Percentiles rank a stretch among this genome's conserved stretches.
Evolutionary conservation across 2,797 vertebrate genomes (phyloP).

Genomic region (Microchirus variegatus): DNA sequence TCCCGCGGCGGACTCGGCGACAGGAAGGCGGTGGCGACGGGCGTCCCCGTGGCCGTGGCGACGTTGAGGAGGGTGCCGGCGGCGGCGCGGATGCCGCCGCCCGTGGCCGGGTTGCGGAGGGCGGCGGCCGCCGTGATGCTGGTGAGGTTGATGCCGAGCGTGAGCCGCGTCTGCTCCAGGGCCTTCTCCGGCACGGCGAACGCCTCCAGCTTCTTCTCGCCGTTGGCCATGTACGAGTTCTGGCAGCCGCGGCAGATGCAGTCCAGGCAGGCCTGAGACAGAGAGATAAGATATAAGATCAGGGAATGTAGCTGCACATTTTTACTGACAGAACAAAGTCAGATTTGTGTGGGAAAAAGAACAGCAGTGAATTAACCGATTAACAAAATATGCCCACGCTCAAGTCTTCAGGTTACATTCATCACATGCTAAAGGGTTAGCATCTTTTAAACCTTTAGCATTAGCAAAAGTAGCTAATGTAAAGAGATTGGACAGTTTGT

Average conservation of each 20-base stretch:
- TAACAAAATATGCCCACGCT: no score
- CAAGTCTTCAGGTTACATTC: no score
- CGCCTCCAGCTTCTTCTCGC: constrained; percentile 99
- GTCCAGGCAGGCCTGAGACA: constrained; percentile 91
- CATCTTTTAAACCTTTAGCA: no score
- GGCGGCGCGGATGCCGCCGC: constrained; percentile 89
- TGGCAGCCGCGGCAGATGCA: constrained; percentile 99
- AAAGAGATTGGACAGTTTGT: no score
- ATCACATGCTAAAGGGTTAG: no score
- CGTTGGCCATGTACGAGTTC: constrained; percentile 99
- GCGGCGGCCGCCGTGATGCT: constrained; percentile 87
- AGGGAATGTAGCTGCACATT: no score
- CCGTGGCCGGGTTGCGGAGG: constrained; percentile 87
- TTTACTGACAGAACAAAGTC: no score
- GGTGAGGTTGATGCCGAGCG: constrained; percentile 99
- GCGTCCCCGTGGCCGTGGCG: constrained; percentile 82
- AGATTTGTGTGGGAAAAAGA: no score
- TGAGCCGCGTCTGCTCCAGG: constrained; percentile 98
- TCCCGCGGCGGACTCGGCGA: constrained; percentile 91
- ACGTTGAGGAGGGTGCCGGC: constrained; percentile 89
- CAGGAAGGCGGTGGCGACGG: constrained; percentile 92
- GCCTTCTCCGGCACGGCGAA: constrained; percentile 99
- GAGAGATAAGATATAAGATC: not conserved
- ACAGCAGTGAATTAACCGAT: no score
- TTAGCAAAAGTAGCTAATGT: no score